Evolutionary conservation across 2,888 invertebrate genomes (phyloP), one percentile per base, ranked within the genome.

Genomic region (Phasia obesa): DNA sequence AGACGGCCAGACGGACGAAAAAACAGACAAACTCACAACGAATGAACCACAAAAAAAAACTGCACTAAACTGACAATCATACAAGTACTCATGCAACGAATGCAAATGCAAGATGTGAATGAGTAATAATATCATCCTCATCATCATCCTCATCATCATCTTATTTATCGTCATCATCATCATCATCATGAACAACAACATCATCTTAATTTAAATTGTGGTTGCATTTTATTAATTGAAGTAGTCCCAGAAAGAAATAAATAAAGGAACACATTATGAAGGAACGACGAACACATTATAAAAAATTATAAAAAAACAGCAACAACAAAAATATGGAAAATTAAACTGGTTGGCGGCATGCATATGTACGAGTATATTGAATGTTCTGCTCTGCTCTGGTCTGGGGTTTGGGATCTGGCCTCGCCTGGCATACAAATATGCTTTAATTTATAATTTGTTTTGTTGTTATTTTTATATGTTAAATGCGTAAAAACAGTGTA

Each of bases 171-270:
- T n/a, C 74, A 25, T 74, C 65, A 35, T 49, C 57, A 57, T 65
- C 47, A 15, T 64, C 42, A 47, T 60, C 42, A 53, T 51, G 44
- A 44, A 31, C 31, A 69, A 47, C 65, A 67, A 31, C 69, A 77
- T 77, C 70, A 71, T 83, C 74, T 83, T 78, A 78, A 74, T 83
- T 83, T 83, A 78, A 83, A 79, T 83, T 83, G 82, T 78, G 82
- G 82, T 78, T 79, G 78, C 82, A 83, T 83, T 83, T 83, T 83
- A 83, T 78, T 83, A 83, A 83, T 83, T 83, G 78, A 82, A 78
- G 78, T 75, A 83, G 78, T 75, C 78, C 64, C 78, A 83, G 77
- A 73, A 81, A 71, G 60, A 25, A 35, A 44, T 0, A 73, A 60
- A 65, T 73, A 71, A 71, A 78, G 64, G 71, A 64, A 78, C 57